Evolutionary conservation across 2,888 invertebrate species (phyloP).

Genomic region (Keiferia lycopersicella): DNA sequence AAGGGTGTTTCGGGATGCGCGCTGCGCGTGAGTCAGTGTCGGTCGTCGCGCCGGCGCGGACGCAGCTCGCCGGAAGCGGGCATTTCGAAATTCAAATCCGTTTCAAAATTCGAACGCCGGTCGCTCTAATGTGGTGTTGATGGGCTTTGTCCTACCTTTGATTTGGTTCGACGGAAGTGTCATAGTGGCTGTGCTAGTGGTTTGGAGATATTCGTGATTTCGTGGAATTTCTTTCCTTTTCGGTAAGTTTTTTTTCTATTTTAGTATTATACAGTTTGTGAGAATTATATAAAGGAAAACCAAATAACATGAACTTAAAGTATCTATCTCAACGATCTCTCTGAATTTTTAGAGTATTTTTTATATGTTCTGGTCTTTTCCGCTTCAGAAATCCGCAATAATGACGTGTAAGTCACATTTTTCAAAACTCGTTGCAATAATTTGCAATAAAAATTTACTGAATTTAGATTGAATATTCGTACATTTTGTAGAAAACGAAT

Average conservation of each 20-base stretch:
- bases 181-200: constrained; percentile 20
- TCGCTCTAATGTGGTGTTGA: constrained; percentile 47
- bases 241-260: constrained; percentile 6
- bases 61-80: constrained; percentile 51
- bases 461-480: too few species aligned
- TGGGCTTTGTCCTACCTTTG: constrained; percentile 34
- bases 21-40: constrained; percentile 71
- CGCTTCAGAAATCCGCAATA: background rate
- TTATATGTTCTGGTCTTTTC: background rate
- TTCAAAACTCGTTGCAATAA: too few species aligned
- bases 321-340: background rate
- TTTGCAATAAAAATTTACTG: too few species aligned
- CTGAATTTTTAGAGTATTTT: background rate
- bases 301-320: background rate
- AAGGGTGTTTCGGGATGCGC: constrained; percentile 68
- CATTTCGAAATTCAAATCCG: constrained; percentile 41
- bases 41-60: constrained; percentile 69
- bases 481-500: too few species aligned
- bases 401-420: background rate
- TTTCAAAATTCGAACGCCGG: constrained; percentile 25
- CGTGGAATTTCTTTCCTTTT: background rate
- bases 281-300: background rate
- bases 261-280: background rate
- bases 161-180: constrained; percentile 26
- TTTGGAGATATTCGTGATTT: background rate